Conservation (phyloP, 2,797 vertebrate species). For the Danio choprae region DNA sequence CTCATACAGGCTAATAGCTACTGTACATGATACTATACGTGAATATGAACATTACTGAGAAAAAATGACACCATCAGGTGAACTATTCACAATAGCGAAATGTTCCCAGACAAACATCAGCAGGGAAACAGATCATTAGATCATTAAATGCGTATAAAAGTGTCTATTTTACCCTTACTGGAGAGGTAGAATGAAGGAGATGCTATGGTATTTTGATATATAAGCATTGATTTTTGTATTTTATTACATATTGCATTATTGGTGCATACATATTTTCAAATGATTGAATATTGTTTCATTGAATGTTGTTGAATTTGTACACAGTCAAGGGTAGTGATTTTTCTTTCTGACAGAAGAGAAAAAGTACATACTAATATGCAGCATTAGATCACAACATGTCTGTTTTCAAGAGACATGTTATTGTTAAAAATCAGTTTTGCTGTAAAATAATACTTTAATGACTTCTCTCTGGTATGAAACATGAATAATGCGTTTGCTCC, state of each 20-base stretch:
- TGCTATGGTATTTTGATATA: not conserved
- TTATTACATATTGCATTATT: too few species aligned
- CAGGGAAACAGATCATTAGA: conserved; percentile 22
- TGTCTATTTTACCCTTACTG: not conserved
- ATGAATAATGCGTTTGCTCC: too few species aligned
- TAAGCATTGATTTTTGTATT: not conserved
- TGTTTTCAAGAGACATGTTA: too few species aligned
- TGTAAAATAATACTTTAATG: too few species aligned
- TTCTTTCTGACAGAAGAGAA: too few species aligned
- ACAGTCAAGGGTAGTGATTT: too few species aligned
- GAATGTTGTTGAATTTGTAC: not conserved
- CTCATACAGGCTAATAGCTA: conserved; percentile 39
- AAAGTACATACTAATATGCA: too few species aligned
- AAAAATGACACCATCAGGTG: conserved; percentile 1
- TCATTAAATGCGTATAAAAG: not conserved
- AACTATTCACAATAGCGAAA: conserved; percentile 51
- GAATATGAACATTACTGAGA: conserved; percentile 18
- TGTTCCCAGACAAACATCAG: conserved; percentile 12
- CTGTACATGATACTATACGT: conserved; percentile 43
- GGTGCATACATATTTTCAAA: not conserved
- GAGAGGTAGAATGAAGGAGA: not conserved
- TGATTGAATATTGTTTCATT: not conserved
- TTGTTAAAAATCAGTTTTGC: too few species aligned
- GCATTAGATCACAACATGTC: too few species aligned
- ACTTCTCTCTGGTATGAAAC: too few species aligned